Conservation (phyloP, 2,888 invertebrate genomes). For the Cantharis flavilabris region DNA sequence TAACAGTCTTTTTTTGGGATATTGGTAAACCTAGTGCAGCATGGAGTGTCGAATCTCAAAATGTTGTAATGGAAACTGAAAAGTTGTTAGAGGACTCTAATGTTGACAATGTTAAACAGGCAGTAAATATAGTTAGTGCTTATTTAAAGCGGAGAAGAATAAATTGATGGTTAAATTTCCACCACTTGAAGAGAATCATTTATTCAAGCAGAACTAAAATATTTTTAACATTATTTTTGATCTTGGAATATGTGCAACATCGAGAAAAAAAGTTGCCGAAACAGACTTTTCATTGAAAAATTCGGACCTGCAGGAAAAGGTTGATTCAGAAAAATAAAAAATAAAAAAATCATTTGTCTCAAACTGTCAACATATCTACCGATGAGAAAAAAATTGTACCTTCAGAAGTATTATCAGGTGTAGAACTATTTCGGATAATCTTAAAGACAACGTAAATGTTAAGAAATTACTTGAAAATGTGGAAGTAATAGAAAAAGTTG, state of each 20-base stretch:
- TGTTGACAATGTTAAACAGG: background rate
- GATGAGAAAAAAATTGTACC: background rate
- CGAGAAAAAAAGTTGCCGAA: background rate
- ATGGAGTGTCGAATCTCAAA: background rate
- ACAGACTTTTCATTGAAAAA: background rate
- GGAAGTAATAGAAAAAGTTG: too few relatives aligned
- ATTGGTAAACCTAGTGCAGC: constrained; percentile 52
- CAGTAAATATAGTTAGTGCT: background rate
- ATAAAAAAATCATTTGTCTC: background rate
- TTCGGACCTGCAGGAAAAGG: background rate
- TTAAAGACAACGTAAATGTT: too few relatives aligned
- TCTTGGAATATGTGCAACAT: background rate
- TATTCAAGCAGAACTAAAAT: background rate
- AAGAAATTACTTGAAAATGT: background rate
- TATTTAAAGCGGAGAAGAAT: too few relatives aligned
- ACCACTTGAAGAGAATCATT: background rate
- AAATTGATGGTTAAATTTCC: background rate
- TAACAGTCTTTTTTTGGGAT: constrained; percentile 54
- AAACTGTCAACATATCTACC: background rate
- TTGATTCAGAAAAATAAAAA: background rate
- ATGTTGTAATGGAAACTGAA: background rate
- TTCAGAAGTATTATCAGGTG: background rate
- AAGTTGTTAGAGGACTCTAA: background rate
- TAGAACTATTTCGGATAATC: background rate
- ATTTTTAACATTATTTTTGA: constrained; percentile 39